A percentile compares a stretch with the other conserved stretches of the same genome.
These are phyloP conservation scores for Ibidorhyncha struthersii DNA, from an alignment of 2,113 vertebrate genomes.

Conservation along the genomic window DNA sequence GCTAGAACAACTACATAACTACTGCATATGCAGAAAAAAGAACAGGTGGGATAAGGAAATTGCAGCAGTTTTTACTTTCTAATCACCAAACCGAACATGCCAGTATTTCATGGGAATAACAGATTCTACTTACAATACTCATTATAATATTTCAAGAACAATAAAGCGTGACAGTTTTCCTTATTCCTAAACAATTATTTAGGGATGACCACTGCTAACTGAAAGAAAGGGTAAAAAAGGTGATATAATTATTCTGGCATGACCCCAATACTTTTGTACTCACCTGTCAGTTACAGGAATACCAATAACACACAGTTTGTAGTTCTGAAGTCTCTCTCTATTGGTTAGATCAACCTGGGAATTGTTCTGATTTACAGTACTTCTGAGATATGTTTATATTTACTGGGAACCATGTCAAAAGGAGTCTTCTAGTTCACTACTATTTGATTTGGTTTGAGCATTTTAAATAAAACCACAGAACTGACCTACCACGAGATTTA, in stretches of 20 bases:
- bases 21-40: neutral
- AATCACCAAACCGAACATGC: constrained; percentile 25
- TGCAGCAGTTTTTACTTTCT: constrained; percentile 32
- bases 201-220: constrained; percentile 48
- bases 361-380: neutral
- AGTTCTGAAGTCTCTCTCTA: constrained; percentile 15
- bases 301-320: neutral
- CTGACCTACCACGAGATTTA: neutral
- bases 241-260: constrained; percentile 60
- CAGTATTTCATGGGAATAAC: constrained; percentile 59
- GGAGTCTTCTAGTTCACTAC: neutral
- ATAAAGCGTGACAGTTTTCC: constrained; percentile 66
- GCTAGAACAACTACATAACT: constrained; percentile 7
- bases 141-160: constrained; percentile 59
- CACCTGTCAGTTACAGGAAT: constrained; percentile 22
- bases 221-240: constrained; percentile 47
- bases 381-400: neutral
- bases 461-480: neutral
- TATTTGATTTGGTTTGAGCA: neutral
- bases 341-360: neutral
- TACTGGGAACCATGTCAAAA: neutral
- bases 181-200: constrained; percentile 60
- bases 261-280: constrained; percentile 29
- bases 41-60: constrained; percentile 38
- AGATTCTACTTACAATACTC: constrained; percentile 44